phyloP scores from a whole-genome alignment of 2,113 vertebrate genomes.

The Podarcis raffonei region DNA sequence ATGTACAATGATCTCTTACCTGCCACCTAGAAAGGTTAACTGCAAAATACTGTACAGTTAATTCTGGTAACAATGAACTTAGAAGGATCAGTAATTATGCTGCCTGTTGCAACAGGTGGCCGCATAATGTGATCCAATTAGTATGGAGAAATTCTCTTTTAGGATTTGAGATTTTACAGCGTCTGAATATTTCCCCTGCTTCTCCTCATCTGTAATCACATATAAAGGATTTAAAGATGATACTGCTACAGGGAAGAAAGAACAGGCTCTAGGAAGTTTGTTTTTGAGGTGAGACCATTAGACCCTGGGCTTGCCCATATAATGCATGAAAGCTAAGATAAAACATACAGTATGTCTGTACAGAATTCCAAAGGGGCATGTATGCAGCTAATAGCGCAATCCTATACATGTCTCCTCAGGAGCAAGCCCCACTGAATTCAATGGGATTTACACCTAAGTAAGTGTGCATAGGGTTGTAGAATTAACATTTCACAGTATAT shows the following conservation, averaged over 20 bases:
- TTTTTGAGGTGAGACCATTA: not conserved
- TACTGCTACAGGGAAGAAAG: not conserved
- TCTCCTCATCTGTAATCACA: slow-evolving; percentile 6
- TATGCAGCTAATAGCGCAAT: not conserved
- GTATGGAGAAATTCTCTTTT: not conserved
- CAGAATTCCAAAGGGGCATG: not conserved
- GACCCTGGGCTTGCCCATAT: not conserved
- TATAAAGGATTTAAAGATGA: not conserved
- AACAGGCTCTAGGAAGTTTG: not conserved
- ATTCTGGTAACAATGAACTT: not conserved
- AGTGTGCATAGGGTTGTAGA: too few relatives aligned
- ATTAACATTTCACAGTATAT: not conserved
- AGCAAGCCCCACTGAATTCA: not conserved
- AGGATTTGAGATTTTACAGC: not conserved
- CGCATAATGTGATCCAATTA: not conserved
- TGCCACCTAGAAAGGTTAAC: slow-evolving; percentile 30
- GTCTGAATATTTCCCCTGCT: not conserved
- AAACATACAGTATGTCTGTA: too few relatives aligned
- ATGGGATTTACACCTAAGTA: not conserved
- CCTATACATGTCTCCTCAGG: not conserved
- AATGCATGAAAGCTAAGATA: not conserved
- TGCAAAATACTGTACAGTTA: not conserved
- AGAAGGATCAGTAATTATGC: not conserved
- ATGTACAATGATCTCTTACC: not conserved
- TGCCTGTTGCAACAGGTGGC: not conserved